Conservation (phyloP, 2,888 invertebrate species). For the Pristionchus mayeri region DNA sequence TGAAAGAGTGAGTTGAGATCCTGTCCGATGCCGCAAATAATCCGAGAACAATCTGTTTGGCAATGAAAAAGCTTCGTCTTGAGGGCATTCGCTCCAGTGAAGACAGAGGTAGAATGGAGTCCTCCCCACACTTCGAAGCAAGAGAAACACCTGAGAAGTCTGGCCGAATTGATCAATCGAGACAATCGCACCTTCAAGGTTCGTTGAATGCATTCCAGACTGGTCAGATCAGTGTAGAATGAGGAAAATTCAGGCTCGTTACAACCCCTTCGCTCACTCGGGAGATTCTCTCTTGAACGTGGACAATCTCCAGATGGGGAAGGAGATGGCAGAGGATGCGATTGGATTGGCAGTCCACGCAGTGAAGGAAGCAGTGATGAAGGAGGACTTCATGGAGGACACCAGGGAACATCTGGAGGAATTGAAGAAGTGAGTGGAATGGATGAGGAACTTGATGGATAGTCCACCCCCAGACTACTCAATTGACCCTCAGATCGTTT, state of each 20-base stretch:
- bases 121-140: neutral
- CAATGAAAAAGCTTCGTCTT: too few species aligned
- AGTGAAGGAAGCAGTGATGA: neutral
- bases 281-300: neutral
- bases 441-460: too few species aligned
- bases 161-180: neutral
- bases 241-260: neutral
- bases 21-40: neutral
- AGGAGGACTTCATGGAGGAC: slow-evolving; percentile 42
- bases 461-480: too few species aligned
- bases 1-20: neutral
- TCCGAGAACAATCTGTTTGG: too few species aligned
- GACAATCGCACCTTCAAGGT: neutral
- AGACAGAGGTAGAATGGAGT: neutral
- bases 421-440: slow-evolving; percentile 49
- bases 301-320: neutral
- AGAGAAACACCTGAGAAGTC: neutral
- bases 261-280: neutral
- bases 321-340: neutral
- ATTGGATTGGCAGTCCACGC: neutral
- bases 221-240: neutral
- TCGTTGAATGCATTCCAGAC: neutral
- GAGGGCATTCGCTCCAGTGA: neutral
- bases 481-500: neutral
- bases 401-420: slow-evolving; percentile 50